phyloP scores from a whole-genome alignment of 2,888 invertebrate genomes.

The Bombyx huttoni region DNA sequence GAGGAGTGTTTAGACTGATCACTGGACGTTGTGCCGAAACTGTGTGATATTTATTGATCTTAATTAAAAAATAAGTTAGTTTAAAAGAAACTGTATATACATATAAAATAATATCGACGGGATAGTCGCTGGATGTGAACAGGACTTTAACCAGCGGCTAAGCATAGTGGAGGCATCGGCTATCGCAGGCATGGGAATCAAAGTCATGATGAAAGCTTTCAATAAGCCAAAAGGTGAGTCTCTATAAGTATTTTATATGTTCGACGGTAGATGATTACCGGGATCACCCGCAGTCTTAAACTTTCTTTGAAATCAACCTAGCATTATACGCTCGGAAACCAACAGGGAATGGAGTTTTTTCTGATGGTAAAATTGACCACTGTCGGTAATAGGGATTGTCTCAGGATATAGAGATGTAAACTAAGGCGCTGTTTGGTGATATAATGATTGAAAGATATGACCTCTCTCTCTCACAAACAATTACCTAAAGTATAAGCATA shows the following conservation, averaged over 20 bases:
- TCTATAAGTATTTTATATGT: background rate
- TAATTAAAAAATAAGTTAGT: slow-evolving; percentile 39
- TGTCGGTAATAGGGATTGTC: too few species aligned
- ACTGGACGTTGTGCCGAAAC: slow-evolving; percentile 24
- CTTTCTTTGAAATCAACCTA: too few species aligned
- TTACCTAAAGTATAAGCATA: too few species aligned
- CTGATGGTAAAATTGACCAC: too few species aligned
- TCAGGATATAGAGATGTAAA: too few species aligned
- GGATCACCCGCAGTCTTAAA: too few species aligned
- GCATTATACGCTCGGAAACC: too few species aligned
- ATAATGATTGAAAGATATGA: too few species aligned
- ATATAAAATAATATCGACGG: slow-evolving; percentile 2
- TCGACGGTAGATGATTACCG: too few species aligned
- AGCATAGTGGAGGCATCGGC: slow-evolving; percentile 51
- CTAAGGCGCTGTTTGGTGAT: too few species aligned
- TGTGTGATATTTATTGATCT: slow-evolving; percentile 66
- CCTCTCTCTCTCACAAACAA: too few species aligned
- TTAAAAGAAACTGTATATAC: slow-evolving; percentile 16
- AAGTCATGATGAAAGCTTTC: slow-evolving; percentile 88
- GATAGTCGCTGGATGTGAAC: slow-evolving; percentile 19
- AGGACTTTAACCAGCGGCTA: slow-evolving; percentile 36
- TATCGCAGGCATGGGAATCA: slow-evolving; percentile 86
- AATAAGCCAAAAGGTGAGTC: slow-evolving; percentile 85
- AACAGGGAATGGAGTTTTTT: too few species aligned
- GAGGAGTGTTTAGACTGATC: slow-evolving; percentile 65